Conservation (phyloP, 1,140 invertebrate genomes). For the Listronotus oregonensis region DNA sequence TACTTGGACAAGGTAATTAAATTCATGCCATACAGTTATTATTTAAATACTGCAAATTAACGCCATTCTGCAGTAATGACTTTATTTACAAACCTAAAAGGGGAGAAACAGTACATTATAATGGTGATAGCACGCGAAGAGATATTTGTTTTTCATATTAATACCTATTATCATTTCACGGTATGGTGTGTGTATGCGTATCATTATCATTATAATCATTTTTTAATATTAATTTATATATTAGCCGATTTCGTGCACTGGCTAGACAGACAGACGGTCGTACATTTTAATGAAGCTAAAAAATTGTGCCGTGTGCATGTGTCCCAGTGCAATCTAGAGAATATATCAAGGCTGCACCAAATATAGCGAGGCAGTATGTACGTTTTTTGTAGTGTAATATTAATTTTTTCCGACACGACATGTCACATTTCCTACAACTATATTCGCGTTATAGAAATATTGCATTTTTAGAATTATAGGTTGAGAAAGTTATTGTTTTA, state of each 20-base stretch:
- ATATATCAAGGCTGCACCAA: slow-evolving; percentile 12
- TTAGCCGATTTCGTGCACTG: slow-evolving; percentile 2
- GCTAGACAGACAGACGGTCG: background rate
- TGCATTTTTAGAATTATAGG: no score
- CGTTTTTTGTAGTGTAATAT: background rate
- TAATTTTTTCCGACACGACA: slow-evolving; percentile 1
- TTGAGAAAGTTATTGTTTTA: no score
- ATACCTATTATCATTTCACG: slow-evolving; percentile 1
- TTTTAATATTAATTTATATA: slow-evolving; percentile 15
- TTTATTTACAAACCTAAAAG: background rate
- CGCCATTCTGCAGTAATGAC: no score
- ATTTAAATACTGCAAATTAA: no score
- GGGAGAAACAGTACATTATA: slow-evolving; percentile 1
- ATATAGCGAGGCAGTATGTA: background rate
- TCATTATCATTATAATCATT: slow-evolving; percentile 8
- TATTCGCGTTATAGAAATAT: background rate
- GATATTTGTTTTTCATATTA: slow-evolving; percentile 12
- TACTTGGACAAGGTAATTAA: no score
- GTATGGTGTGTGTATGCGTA: slow-evolving; percentile 1
- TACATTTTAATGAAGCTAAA: slow-evolving; percentile 9
- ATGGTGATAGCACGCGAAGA: background rate
- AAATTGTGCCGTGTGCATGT: slow-evolving; percentile 10
- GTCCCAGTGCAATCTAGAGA: slow-evolving; percentile 8
- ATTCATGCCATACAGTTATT: no score
- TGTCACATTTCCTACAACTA: slow-evolving; percentile 1